These are phyloP conservation scores for Ceratitis capitata DNA, from an alignment of 1,140 invertebrate genomes.

Conservation along the genomic window DNA sequence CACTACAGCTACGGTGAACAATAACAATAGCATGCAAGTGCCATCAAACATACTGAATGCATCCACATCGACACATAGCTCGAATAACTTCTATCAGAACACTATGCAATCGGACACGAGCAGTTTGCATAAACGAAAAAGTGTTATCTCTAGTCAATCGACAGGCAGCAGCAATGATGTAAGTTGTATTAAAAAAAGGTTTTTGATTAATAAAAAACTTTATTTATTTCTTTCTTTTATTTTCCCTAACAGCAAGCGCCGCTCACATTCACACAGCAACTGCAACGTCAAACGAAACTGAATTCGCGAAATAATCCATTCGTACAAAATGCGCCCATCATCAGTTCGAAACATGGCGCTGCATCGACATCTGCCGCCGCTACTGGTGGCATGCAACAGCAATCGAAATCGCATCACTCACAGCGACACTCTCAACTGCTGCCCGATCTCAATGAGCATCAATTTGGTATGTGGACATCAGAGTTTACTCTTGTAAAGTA, in stretches of 20 bases:
- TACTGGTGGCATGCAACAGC: constrained; percentile 44
- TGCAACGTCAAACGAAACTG: constrained; percentile 69
- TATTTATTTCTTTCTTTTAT: not conserved
- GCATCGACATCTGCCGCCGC: constrained; percentile 44
- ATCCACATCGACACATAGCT: constrained; percentile 64
- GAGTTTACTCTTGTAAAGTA: too few relatives aligned
- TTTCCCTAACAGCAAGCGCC: constrained; percentile 61
- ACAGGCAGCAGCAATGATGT: constrained; percentile 66
- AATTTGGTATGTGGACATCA: constrained; percentile 61
- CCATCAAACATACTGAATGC: constrained; percentile 54
- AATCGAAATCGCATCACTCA: constrained; percentile 62
- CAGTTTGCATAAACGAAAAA: constrained; percentile 64
- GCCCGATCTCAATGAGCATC: constrained; percentile 63
- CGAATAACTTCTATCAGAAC: constrained; percentile 65
- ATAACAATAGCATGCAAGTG: constrained; percentile 50
- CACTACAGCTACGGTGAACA: constrained; percentile 57
- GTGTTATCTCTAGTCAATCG: constrained; percentile 66
- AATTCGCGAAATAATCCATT: constrained; percentile 61
- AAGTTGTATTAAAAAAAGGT: constrained; percentile 43
- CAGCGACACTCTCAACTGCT: constrained; percentile 66
- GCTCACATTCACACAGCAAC: constrained; percentile 79
- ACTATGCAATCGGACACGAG: constrained; percentile 65
- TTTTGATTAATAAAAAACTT: not conserved
- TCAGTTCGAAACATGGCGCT: constrained; percentile 65
- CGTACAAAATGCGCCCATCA: constrained; percentile 52